Base-by-base conservation (phyloP, 2,113 vertebrate genomes). In the Indicator indicator region DNA sequence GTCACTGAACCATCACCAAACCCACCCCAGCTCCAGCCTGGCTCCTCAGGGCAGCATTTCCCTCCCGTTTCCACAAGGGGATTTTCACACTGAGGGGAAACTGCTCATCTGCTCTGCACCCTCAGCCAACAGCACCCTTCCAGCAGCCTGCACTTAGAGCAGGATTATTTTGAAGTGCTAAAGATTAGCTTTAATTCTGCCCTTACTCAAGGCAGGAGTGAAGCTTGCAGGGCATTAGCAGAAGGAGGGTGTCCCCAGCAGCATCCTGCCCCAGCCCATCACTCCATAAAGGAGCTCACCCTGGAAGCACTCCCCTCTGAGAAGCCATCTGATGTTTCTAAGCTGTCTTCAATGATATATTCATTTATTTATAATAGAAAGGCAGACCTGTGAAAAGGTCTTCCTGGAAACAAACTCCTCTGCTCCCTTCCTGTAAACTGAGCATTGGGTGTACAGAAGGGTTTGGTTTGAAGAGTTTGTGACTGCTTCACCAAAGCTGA, bases 101-200 rank as follows among this genome's bases (percentile, higher is more conserved):
- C 62, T 3, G 46, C 63, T 54, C 5, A 0, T 26, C 50, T 52
- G 19, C 76, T 30, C 1, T 3, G 38, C 73, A 38, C 64, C 58
- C 69, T 69, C 79, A 36, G 83, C 72, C 54, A 70, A 16, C 26
- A 74, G 12, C 27, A 20, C 36, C 83, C 63, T 82, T 69, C 82
- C 74, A 59, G 82, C 52, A 48, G 8, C 50, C 65, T 75, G 15
- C 48, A 55, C 56, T 59, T 11, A 12, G 58, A 62, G 58, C 2
- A 7, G 79, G 63, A 94, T 81, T 82, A 81, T 38, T 40, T 19
- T 56, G 20, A 92, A 75, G 83, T 68, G 83, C 72, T 83, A 60
- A 19, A 64, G 63, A 68, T 70, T 40, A 81, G 62, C 65, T 89
- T 65, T 40, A 90, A 40, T 62, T 63, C 84, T 93, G 84, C 72